phyloP scores from a whole-genome alignment of 1,140 invertebrate genomes.

The Belonocnema kinseyi region DNA sequence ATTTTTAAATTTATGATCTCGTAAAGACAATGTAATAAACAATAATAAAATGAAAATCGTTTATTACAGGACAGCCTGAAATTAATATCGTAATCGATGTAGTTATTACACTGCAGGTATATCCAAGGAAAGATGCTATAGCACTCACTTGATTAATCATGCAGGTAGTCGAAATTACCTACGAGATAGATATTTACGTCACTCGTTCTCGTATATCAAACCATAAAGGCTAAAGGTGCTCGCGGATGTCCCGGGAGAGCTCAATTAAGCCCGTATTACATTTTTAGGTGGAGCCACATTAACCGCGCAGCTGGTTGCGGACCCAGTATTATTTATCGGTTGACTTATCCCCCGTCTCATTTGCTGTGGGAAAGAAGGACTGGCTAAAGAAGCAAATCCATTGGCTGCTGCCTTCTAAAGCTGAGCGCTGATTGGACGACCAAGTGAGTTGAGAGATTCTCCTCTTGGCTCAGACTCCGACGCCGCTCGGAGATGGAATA shows the following conservation, averaged over 20 bases:
- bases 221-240: constrained; percentile 48
- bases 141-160: constrained; percentile 13
- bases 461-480: constrained; percentile 50
- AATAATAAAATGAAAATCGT: constrained; percentile 18
- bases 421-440: constrained; percentile 56
- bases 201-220: constrained; percentile 50
- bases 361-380: constrained; percentile 53
- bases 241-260: constrained; percentile 50
- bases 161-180: constrained; percentile 27
- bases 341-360: constrained; percentile 64
- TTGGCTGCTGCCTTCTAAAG: constrained; percentile 58
- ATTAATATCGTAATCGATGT: constrained; percentile 27
- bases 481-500: constrained; percentile 67
- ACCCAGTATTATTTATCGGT: constrained; percentile 68
- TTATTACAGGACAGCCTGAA: neutral
- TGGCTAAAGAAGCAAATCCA: constrained; percentile 32
- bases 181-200: constrained; percentile 41
- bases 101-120: neutral
- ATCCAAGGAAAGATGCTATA: neutral
- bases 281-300: constrained; percentile 63
- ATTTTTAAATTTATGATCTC: constrained; percentile 9
- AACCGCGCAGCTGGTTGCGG: constrained; percentile 61
- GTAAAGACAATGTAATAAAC: constrained; percentile 10
- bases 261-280: constrained; percentile 66
- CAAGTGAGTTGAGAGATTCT: constrained; percentile 27